Evolutionary conservation across 1,140 invertebrate species (phyloP), one percentile per base, ranked within the genome.

Genomic region (Spodoptera frugiperda): DNA sequence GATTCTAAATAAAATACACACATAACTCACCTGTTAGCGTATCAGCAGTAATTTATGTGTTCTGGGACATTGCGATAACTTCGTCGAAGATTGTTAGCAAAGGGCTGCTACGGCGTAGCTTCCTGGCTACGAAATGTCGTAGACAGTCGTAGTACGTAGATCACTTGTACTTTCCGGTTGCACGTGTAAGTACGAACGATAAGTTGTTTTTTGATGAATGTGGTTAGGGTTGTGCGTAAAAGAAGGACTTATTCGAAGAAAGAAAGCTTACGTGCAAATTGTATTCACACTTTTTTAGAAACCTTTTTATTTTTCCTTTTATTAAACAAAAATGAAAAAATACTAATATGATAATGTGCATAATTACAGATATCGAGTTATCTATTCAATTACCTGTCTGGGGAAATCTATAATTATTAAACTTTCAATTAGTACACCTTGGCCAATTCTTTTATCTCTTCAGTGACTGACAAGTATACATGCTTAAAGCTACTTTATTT

Each of bases 71-170:
- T n/a, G 46, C 54, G 44, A 61, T 49, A 59, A 75, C 12, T 75
- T 54, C 15, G 57, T 53, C 72, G 59, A 75, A 75, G 72, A 75
- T 63, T 75, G n/a, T 19, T n/a, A 44, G 44, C 54, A 33, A 63
- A 49, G 46, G 63, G 72, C 57, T 46, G 57, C 72, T 75, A 75
- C 72, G 57, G 30, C 57, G 72, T 75, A 75, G 59, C 72, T 75
- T 63, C 46, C 59, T 54, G 55, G 59, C 65, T 54, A 54, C 48
- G 67, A 39, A 30, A 33, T 48, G 67, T 14, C 17, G 67, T 59
- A 55, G 54, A 14, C 46, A 30, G 46, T 33, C 55, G 19, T 14
- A 33, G 15, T 46, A 49, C 17, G 17, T 54, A 73, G 55, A 44
- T 75, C 57, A 76, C 25, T 76, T 55, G n/a, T 55, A 61, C 63